phyloP scores from a whole-genome alignment of 1,140 invertebrate genomes.

The Apolygus lucorum region DNA sequence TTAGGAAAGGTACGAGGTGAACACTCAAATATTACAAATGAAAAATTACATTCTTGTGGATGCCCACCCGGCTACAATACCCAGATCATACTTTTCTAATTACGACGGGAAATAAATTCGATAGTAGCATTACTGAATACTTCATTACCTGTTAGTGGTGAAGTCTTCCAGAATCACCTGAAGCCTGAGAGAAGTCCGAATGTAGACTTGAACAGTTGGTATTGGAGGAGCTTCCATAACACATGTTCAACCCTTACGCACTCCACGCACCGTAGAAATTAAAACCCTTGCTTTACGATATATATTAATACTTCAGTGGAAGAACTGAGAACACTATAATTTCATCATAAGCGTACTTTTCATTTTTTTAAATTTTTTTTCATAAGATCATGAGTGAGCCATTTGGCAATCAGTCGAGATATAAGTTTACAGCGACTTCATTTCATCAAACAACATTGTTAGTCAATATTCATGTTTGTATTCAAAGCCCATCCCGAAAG shows the following conservation, averaged over 20 bases:
- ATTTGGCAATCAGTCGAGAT: too few species aligned
- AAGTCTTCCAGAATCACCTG: background rate
- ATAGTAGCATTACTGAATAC: background rate
- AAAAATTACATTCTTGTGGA: background rate
- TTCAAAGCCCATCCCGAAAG: too few species aligned
- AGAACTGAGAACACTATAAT: background rate
- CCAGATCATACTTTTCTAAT: background rate
- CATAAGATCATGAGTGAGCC: too few species aligned
- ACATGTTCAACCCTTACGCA: background rate
- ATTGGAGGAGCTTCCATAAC: background rate
- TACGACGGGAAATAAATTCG: background rate
- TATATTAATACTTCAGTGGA: background rate
- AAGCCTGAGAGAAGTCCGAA: background rate
- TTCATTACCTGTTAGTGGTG: background rate
- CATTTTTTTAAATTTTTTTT: background rate
- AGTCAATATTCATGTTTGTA: too few species aligned
- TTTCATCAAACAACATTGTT: too few species aligned
- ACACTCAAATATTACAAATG: background rate
- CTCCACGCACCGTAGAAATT: too few species aligned
- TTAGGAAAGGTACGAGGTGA: background rate
- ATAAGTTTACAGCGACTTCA: too few species aligned
- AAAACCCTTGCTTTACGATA: background rate
- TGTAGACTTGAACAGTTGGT: conserved; percentile 19
- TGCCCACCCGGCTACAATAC: background rate
- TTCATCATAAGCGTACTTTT: background rate